phyloP scores from a whole-genome alignment of 1,140 invertebrate species.

The Brachionus rubens region DNA sequence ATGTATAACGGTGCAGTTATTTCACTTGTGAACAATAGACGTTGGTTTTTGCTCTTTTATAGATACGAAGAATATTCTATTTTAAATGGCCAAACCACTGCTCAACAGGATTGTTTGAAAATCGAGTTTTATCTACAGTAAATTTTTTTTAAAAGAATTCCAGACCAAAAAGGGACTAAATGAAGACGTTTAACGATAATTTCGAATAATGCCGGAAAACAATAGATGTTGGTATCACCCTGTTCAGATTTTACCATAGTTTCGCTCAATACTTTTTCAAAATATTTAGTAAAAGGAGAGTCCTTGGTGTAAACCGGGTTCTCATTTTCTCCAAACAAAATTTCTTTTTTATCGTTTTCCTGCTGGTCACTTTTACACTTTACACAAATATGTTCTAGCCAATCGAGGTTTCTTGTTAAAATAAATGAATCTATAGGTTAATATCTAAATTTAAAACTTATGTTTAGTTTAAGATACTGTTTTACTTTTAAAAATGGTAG shows the following conservation, averaged over 20 bases:
- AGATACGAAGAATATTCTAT: not conserved
- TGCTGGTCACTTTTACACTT: not conserved
- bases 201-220: not conserved
- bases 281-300: not conserved
- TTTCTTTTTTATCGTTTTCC: not conserved
- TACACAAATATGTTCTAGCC: not conserved
- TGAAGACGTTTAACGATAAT: not conserved
- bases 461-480: too few relatives aligned
- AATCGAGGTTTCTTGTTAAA: too few relatives aligned
- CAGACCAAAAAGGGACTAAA: conserved; percentile 4
- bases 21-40: too few relatives aligned
- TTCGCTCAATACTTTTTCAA: not conserved
- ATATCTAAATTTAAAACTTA: too few relatives aligned
- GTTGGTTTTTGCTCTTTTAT: not conserved
- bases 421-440: too few relatives aligned
- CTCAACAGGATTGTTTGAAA: conserved; percentile 11
- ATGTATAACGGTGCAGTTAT: too few relatives aligned
- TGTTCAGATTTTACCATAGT: not conserved
- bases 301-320: not conserved
- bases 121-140: not conserved
- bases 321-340: not conserved
- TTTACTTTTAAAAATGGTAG: too few relatives aligned
- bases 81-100: conserved; percentile 7
- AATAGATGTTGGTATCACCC: not conserved
- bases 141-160: not conserved